Conservation (phyloP, 2,888 invertebrate genomes). For the Osmoderma eremita region DNA sequence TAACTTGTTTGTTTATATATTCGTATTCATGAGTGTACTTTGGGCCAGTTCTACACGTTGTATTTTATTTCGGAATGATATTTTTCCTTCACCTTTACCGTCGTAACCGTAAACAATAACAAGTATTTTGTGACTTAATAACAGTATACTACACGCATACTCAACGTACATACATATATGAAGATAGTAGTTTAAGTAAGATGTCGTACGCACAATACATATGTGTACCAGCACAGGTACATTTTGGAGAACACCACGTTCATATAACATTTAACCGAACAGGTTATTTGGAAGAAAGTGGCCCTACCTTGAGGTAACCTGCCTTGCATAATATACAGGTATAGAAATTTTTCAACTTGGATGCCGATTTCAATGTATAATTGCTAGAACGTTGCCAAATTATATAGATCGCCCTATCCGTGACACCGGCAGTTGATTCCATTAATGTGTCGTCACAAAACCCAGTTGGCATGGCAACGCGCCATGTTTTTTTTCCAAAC, state of each 20-base stretch:
- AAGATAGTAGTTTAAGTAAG: slow-evolving; percentile 25
- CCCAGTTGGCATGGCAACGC: no score
- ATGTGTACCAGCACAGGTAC: no score
- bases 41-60: slow-evolving; percentile 16
- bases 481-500: no score
- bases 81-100: slow-evolving; percentile 34
- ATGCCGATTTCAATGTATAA: no score
- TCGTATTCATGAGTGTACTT: slow-evolving; percentile 27
- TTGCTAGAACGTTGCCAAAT: no score
- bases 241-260: slow-evolving; percentile 16
- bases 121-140: slow-evolving; percentile 36
- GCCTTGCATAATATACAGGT: not conserved
- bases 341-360: no score
- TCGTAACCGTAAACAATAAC: slow-evolving; percentile 37
- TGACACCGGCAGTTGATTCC: no score
- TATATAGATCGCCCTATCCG: no score
- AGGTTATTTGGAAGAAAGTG: slow-evolving; percentile 19
- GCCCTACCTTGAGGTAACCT: not conserved
- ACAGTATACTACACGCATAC: slow-evolving; percentile 25
- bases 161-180: not conserved
- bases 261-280: slow-evolving; percentile 24
- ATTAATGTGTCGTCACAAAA: no score
- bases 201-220: not conserved
- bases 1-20: slow-evolving; percentile 30
- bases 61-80: slow-evolving; percentile 37